Evolutionary conservation across 1,140 invertebrate genomes (phyloP).

Genomic region (Drosophila bifasciata): DNA sequence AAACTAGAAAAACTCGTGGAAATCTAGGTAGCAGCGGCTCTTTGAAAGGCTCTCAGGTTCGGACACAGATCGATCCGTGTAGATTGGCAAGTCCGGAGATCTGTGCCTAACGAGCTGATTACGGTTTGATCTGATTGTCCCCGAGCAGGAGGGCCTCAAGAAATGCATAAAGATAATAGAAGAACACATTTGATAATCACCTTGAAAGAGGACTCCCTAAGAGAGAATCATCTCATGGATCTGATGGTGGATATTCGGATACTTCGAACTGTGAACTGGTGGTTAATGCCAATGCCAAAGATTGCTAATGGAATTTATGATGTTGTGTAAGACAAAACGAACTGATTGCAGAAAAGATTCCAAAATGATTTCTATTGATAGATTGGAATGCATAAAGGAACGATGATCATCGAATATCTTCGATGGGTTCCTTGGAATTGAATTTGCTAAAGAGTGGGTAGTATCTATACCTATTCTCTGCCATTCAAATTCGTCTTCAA

Average conservation of each 20-base stretch:
- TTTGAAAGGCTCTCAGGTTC: constrained; percentile 10
- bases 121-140: constrained; percentile 43
- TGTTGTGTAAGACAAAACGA: constrained; percentile 5
- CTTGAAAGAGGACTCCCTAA: not conserved
- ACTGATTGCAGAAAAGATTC: not conserved
- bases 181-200: constrained; percentile 5
- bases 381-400: no score
- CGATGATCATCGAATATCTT: no score
- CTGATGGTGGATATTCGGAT: no score
- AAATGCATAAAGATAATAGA: constrained; percentile 6
- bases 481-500: not conserved
- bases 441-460: no score
- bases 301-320: not conserved
- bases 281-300: constrained; percentile 4
- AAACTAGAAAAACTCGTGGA: constrained; percentile 15
- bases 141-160: constrained; percentile 5
- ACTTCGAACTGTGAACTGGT: constrained; percentile 18
- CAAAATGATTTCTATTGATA: no score
- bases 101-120: constrained; percentile 49
- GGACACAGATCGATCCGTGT: constrained; percentile 15
- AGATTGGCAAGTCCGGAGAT: constrained; percentile 20
- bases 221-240: constrained; percentile 19
- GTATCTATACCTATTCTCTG: no score
- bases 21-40: constrained; percentile 32
- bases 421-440: no score